Conservation (phyloP, 2,113 vertebrate species). For the Oncorhynchus kisutch region DNA sequence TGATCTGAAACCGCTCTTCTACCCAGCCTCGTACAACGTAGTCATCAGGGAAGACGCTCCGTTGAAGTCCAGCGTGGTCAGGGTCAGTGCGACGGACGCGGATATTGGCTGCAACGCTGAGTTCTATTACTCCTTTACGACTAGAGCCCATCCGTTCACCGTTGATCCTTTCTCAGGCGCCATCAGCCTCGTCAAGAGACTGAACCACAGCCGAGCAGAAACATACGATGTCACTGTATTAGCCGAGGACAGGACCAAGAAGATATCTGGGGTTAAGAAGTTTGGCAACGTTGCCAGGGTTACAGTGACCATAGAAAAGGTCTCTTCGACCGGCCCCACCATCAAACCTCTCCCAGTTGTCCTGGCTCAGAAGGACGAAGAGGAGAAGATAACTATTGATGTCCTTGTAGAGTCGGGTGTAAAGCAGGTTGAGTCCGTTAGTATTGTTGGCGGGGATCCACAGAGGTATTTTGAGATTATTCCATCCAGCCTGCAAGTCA, state of each 20-base stretch:
- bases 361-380: constrained; percentile 53
- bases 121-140: constrained; percentile 88
- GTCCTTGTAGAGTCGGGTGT: constrained; percentile 74
- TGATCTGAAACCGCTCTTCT: constrained; percentile 94
- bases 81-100: constrained; percentile 88
- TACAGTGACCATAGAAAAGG: constrained; percentile 79
- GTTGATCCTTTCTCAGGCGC: constrained; percentile 87
- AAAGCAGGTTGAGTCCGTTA: constrained; percentile 75
- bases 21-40: constrained; percentile 88
- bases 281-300: constrained; percentile 86
- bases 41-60: constrained; percentile 81
- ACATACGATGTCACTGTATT: constrained; percentile 85
- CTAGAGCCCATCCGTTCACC: constrained; percentile 76
- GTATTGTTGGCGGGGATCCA: constrained; percentile 84
- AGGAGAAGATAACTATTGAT: constrained; percentile 70
- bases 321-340: constrained; percentile 66
- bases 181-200: constrained; percentile 78
- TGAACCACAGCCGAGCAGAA: constrained; percentile 78
- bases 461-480: constrained; percentile 82
- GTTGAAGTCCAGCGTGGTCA: constrained; percentile 79
- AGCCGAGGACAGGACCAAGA: constrained; percentile 91
- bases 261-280: constrained; percentile 82
- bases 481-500: constrained; percentile 74
- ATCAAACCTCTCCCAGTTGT: constrained; percentile 65
- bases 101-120: constrained; percentile 87